phyloP scores from a whole-genome alignment of 2,888 invertebrate genomes.

The Epirrita christyi region DNA sequence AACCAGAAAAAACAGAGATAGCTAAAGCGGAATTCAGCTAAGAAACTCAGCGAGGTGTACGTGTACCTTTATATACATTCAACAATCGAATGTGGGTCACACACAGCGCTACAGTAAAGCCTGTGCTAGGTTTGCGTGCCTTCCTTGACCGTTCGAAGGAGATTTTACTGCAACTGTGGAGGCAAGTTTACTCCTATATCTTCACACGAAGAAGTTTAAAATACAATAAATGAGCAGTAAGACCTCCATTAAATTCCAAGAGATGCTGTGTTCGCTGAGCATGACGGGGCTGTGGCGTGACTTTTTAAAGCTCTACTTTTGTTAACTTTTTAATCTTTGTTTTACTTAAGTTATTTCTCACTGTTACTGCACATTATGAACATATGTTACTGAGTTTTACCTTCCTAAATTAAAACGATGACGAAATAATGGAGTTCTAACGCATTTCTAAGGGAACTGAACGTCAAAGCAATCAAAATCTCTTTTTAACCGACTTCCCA shows the following conservation, averaged over 20 bases:
- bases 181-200: slow-evolving; percentile 12
- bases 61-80: too few species aligned
- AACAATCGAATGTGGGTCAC: too few species aligned
- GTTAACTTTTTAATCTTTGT: slow-evolving; percentile 10
- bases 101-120: too few species aligned
- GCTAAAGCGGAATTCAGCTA: too few species aligned
- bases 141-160: background rate
- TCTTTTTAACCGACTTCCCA: too few species aligned
- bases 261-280: slow-evolving; percentile 22
- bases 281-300: slow-evolving; percentile 21
- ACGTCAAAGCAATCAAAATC: too few species aligned
- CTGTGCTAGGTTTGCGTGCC: background rate
- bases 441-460: too few species aligned
- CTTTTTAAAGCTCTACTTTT: slow-evolving; percentile 24
- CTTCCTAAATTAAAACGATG: background rate
- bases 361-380: background rate
- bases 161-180: slow-evolving; percentile 19
- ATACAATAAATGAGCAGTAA: slow-evolving; percentile 26
- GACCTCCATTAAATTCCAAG: slow-evolving; percentile 23
- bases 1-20: too few species aligned
- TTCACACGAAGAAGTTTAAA: slow-evolving; percentile 22
- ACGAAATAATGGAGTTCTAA: background rate
- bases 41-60: too few species aligned
- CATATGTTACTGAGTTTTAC: background rate
- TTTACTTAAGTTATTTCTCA: background rate